Evolutionary conservation across 2,113 vertebrate species (phyloP).

Genomic region (Orthonyx spaldingii): DNA sequence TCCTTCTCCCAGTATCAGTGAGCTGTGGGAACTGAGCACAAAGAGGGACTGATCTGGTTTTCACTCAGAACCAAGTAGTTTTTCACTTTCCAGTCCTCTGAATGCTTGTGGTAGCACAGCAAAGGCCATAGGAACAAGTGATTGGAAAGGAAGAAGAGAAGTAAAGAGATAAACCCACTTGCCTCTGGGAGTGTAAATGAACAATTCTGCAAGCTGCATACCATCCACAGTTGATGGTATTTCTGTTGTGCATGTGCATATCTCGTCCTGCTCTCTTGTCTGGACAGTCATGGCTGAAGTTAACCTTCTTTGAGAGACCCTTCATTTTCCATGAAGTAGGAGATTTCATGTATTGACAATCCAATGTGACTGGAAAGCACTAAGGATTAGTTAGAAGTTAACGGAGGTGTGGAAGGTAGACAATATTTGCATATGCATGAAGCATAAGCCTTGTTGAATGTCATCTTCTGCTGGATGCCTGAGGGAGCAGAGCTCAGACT

Average conservation of each 20-base stretch:
- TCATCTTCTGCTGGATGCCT: background rate
- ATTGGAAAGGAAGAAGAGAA: background rate
- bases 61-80: background rate
- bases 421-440: background rate
- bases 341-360: background rate
- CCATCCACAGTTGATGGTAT: background rate
- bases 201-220: background rate
- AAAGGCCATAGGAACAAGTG: background rate
- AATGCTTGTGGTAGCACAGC: background rate
- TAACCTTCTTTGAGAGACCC: background rate
- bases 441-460: background rate
- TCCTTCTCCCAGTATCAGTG: background rate
- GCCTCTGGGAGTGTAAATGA: background rate
- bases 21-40: background rate
- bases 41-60: background rate
- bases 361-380: background rate
- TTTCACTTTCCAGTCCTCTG: background rate
- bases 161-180: background rate
- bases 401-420: background rate
- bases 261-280: background rate
- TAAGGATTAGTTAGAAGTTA: background rate
- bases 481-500: background rate
- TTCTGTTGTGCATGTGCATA: background rate
- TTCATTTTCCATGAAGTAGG: background rate
- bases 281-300: background rate